Conservation (phyloP, 2,113 vertebrate genomes). For the Ploceus nigricollis region DNA sequence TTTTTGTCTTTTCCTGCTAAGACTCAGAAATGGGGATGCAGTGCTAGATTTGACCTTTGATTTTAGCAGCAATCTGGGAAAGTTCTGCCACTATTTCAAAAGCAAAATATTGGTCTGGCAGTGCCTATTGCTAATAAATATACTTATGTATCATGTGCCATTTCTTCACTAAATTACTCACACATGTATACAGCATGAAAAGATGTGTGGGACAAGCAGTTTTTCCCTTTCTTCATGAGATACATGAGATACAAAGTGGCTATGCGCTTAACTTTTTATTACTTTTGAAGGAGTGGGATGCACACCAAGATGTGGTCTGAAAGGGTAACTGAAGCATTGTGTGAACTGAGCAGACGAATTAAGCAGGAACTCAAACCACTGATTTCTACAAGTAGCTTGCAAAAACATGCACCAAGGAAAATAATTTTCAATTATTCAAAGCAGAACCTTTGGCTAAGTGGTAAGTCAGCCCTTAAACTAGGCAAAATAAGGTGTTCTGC, state of each 20-base stretch:
- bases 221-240: conserved; percentile 8
- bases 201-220: neutral
- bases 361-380: conserved; percentile 8
- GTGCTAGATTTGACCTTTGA: neutral
- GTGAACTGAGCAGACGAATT: conserved; percentile 9
- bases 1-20: neutral
- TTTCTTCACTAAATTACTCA: conserved; percentile 1
- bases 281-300: conserved; percentile 21
- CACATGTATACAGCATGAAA: neutral
- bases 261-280: neutral
- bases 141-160: neutral
- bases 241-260: neutral
- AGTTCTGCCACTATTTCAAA: neutral
- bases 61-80: neutral
- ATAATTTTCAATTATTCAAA: neutral
- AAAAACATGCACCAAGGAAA: conserved; percentile 43
- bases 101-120: neutral
- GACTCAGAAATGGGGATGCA: neutral
- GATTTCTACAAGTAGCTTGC: conserved; percentile 37
- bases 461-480: neutral
- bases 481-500: neutral
- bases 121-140: neutral
- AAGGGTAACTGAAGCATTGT: conserved; percentile 1
- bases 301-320: conserved; percentile 32
- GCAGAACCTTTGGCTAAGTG: neutral